These are phyloP conservation scores for Picus viridis DNA, from an alignment of 2,797 vertebrate species.

Conservation along the genomic window DNA sequence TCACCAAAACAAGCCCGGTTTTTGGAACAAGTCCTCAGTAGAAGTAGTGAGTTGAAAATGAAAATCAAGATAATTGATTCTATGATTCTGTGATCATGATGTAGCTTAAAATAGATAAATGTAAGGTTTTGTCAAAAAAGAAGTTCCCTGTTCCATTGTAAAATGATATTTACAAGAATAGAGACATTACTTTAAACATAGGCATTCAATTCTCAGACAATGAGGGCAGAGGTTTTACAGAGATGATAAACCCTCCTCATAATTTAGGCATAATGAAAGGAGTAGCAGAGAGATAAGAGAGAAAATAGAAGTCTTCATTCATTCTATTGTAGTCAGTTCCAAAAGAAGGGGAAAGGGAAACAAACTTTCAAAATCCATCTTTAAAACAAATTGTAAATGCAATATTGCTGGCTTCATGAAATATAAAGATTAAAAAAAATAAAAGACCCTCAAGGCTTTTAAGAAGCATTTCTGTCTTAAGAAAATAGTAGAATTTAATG, in stretches of 20 bases:
- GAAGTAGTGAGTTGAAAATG: neutral
- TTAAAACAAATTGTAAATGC: neutral
- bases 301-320: neutral
- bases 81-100: neutral
- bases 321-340: neutral
- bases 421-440: neutral
- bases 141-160: neutral
- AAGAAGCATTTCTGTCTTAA: neutral
- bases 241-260: neutral
- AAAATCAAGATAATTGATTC: neutral
- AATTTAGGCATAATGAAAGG: neutral
- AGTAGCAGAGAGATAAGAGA: neutral
- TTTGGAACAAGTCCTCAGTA: neutral
- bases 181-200: slow-evolving; percentile 25
- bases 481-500: neutral
- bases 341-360: neutral
- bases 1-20: neutral
- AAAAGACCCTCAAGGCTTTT: neutral
- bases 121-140: neutral
- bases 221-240: neutral
- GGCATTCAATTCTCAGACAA: slow-evolving; percentile 1
- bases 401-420: neutral
- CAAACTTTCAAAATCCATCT: neutral
- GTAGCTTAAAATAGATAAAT: neutral
- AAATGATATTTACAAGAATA: neutral